Base-by-base conservation (phyloP, 2,797 vertebrate species). In the Rhinella marina region DNA sequence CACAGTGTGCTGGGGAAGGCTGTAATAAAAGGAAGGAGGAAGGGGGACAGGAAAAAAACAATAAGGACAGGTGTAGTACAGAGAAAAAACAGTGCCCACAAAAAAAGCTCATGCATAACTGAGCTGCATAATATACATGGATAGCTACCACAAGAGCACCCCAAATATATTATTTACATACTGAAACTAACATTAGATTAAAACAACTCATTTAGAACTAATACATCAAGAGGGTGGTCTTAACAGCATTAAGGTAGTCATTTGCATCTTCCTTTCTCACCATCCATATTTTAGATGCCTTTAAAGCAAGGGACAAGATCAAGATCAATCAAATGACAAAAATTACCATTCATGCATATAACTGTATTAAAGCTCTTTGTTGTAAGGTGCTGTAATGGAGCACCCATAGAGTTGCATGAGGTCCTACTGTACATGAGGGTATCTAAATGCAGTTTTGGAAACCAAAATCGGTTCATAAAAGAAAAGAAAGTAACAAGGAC, bases 1-100 rank as follows among this genome's bases (percentile, higher is more conserved):
- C 96, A 96, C 93, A 95, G 94, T 95, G 95, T 94, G 94, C 94
- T 94, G 94, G 94, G 94, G 94, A 93, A 95, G 93, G 88, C 93
- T 95, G 93, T 90, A 48, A 86, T 93, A 92, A 93, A 92, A 80
- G 50, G 54, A 21, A 64, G 86, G 76, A 52, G 41, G 27, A 12
- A 78, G 68, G 80, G 88, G 66, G 57, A 41, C 23, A 56, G n/a
- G 17, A 25, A 21, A 68, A 82, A 70, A 76, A 32, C 48, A 82
- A 12, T 7, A 17, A 68, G 50, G 29, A 75, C 14, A 41, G 27
- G 62, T 50, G 13, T 27, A 19, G 25, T 14, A 29, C 14, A 32
- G 29, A 48, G n/a, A 29, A 64, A 56, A 59, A 59, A 57, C 56
- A 3, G 29, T 32, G n/a, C 57, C 12, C 19, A 29, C 41, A 41